Percentiles rank a stretch among this genome's conserved stretches.
phyloP scores from a whole-genome alignment of 2,113 vertebrate genomes.

The Eublepharis macularius region DNA sequence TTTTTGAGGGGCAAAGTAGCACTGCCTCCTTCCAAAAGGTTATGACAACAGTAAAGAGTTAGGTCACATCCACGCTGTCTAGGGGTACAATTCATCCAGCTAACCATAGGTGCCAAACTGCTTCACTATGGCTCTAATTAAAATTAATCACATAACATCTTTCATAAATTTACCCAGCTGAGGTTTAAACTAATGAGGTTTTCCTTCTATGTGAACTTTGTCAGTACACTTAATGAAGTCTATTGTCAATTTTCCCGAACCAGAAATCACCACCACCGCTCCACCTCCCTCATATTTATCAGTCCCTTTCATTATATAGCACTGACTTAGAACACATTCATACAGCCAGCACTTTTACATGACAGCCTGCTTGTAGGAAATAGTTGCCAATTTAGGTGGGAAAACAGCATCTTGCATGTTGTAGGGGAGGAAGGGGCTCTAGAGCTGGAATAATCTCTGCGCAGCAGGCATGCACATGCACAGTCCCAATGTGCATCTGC shows the following conservation, averaged over 20 bases:
- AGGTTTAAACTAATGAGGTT: neutral
- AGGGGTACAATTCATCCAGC: neutral
- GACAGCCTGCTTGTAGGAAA: neutral
- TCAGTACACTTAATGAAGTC: neutral
- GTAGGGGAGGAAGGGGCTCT: no score
- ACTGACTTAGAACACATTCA: neutral
- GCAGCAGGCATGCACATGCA: no score
- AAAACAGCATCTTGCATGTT: no score
- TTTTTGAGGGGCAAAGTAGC: neutral
- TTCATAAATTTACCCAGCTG: neutral
- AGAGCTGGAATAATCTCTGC: no score
- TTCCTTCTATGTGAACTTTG: neutral
- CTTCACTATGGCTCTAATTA: neutral
- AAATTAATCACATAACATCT: neutral
- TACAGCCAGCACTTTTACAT: neutral
- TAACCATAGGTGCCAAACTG: neutral
- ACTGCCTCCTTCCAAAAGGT: neutral
- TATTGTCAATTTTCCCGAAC: neutral
- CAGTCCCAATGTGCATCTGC: no score
- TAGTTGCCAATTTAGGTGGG: neutral
- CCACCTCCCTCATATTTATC: neutral
- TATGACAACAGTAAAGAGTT: neutral
- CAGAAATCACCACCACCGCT: neutral
- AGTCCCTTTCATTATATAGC: neutral
- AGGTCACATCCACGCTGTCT: neutral